phyloP scores from a whole-genome alignment of 1,140 invertebrate genomes.

The Chrysopa pallens region DNA sequence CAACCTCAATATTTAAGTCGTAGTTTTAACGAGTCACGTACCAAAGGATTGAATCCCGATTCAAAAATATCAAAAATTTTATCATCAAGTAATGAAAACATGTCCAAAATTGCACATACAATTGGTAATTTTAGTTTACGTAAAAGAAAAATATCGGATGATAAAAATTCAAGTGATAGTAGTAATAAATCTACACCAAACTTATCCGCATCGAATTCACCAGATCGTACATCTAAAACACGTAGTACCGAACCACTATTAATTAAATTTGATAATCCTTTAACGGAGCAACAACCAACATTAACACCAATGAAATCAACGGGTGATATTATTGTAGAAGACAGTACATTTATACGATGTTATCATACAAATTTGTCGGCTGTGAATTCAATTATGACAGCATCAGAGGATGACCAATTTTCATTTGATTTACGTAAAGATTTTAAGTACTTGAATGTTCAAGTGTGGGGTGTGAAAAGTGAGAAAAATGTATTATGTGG shows the following conservation, averaged over 20 bases:
- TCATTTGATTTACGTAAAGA: slow-evolving; percentile 47
- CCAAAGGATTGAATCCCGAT: neutral
- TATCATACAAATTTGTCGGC: neutral
- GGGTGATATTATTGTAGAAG: too few relatives aligned
- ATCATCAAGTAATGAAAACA: slow-evolving; percentile 15
- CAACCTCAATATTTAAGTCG: too few relatives aligned
- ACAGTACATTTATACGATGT: neutral
- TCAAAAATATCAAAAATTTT: slow-evolving; percentile 12
- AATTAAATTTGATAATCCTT: too few relatives aligned
- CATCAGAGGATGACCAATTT: slow-evolving; percentile 58
- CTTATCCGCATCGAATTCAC: slow-evolving; percentile 29
- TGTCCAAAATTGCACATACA: slow-evolving; percentile 22
- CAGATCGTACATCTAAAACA: slow-evolving; percentile 11
- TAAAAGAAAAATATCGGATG: slow-evolving; percentile 33
- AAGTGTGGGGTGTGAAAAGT: slow-evolving; percentile 44
- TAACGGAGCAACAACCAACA: too few relatives aligned
- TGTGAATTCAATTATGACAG: slow-evolving; percentile 25
- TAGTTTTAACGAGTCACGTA: too few relatives aligned
- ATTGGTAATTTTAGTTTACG: slow-evolving; percentile 26
- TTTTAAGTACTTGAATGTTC: slow-evolving; percentile 63
- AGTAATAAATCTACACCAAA: slow-evolving; percentile 30
- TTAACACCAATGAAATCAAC: too few relatives aligned
- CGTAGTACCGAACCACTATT: too few relatives aligned
- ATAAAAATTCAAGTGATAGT: slow-evolving; percentile 27
- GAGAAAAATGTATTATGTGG: slow-evolving; percentile 38